These are phyloP conservation scores for Channa maculata DNA, from an alignment of 2,113 vertebrate genomes.

Conservation along the genomic window DNA sequence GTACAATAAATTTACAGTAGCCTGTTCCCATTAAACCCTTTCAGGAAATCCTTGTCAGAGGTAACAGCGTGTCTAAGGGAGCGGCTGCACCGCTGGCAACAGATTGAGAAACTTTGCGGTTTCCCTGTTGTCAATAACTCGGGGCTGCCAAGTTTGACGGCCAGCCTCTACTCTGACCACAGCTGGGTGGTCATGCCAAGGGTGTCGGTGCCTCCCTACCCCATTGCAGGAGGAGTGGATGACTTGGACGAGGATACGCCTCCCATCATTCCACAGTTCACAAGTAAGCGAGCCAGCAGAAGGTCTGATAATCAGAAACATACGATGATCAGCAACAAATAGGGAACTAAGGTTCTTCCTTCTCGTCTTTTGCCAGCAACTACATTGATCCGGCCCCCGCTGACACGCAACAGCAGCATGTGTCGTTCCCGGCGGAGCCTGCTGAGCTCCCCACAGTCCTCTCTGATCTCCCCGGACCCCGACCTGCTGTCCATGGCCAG, in stretches of 20 bases:
- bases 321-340: too few relatives aligned
- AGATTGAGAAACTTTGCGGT: slow-evolving; percentile 98
- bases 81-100: slow-evolving; percentile 98
- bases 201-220: slow-evolving; percentile 95
- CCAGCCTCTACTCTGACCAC: slow-evolving; percentile 97
- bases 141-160: slow-evolving; percentile 93
- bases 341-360: background rate
- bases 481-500: slow-evolving; percentile 96
- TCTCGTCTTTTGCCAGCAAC: slow-evolving; percentile 51
- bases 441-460: slow-evolving; percentile 87
- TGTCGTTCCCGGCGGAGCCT: slow-evolving; percentile 93
- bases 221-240: slow-evolving; percentile 96
- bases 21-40: background rate
- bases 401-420: slow-evolving; percentile 93
- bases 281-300: slow-evolving; percentile 81
- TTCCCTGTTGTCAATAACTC: slow-evolving; percentile 97
- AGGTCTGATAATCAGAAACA: background rate
- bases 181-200: slow-evolving; percentile 99
- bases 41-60: slow-evolving; percentile 95
- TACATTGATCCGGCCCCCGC: slow-evolving; percentile 80
- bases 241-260: slow-evolving; percentile 98
- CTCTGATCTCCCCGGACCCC: slow-evolving; percentile 91
- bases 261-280: slow-evolving; percentile 95
- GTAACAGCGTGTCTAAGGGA: slow-evolving; percentile 95
- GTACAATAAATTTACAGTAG: background rate